These are phyloP conservation scores for Cheilosia urbana DNA, from an alignment of 2,888 invertebrate genomes.

Conservation along the genomic window DNA sequence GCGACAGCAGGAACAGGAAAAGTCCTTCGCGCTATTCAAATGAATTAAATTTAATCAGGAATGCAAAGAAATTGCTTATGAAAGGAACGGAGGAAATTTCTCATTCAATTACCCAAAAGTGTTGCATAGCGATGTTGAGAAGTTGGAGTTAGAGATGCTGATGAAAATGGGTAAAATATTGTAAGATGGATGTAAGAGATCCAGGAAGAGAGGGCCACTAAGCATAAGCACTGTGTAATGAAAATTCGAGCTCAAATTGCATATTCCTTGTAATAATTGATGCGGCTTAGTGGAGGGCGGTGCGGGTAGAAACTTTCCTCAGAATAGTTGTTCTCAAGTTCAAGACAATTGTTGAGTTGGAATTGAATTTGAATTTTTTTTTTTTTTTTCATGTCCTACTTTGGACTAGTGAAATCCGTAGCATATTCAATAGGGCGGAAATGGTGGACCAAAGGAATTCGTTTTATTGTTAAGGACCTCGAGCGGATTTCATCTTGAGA, in stretches of 20 bases:
- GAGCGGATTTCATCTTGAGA: slow-evolving; percentile 26
- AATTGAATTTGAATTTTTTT: slow-evolving; percentile 30
- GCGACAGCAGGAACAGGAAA: slow-evolving; percentile 11
- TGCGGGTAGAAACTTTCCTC: background rate
- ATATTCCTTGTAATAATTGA: slow-evolving; percentile 61
- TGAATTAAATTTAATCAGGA: slow-evolving; percentile 72
- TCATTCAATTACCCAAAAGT: slow-evolving; percentile 73
- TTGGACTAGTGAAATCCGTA: too few relatives aligned
- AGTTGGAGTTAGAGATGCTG: slow-evolving; percentile 7
- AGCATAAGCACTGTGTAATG: slow-evolving; percentile 14
- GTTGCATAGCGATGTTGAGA: slow-evolving; percentile 50
- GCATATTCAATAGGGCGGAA: slow-evolving; percentile 1
- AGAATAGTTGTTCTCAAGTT: slow-evolving; percentile 29
- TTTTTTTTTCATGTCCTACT: background rate
- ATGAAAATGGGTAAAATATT: slow-evolving; percentile 3
- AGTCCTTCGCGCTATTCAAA: slow-evolving; percentile 65
- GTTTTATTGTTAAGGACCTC: slow-evolving; percentile 34
- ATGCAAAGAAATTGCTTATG: slow-evolving; percentile 69
- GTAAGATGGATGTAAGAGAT: slow-evolving; percentile 17
- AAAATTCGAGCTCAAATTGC: slow-evolving; percentile 42
- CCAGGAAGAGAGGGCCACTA: background rate
- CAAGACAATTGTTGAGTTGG: slow-evolving; percentile 35
- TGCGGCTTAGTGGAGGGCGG: slow-evolving; percentile 27
- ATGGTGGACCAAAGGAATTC: slow-evolving; percentile 41
- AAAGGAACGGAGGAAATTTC: slow-evolving; percentile 65